Conservation (phyloP, 2,888 invertebrate genomes). For the Tenthredo distinguenda region DNA sequence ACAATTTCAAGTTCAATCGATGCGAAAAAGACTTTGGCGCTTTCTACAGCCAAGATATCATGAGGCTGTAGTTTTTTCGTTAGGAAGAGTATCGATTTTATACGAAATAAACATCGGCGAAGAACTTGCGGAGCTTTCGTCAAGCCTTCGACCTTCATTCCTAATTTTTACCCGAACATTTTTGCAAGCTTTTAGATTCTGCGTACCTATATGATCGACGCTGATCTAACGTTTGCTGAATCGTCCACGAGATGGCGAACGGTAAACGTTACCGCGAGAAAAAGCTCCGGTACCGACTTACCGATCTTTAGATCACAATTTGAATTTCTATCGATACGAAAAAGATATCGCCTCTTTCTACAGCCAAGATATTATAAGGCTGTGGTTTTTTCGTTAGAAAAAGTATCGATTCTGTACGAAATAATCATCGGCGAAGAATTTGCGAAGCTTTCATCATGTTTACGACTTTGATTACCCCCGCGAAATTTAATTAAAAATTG, state of each 20-base stretch:
- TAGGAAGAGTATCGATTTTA: neutral
- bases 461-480: no score
- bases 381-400: neutral
- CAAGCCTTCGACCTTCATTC: no score
- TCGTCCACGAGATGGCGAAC: neutral
- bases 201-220: neutral
- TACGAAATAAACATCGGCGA: neutral
- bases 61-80: neutral
- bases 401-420: neutral
- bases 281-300: constrained; percentile 7
- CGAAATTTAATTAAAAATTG: neutral
- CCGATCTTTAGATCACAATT: neutral
- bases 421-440: neutral
- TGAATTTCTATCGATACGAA: neutral
- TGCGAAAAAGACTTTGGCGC: neutral
- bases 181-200: neutral
- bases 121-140: neutral
- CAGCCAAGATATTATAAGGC: neutral
- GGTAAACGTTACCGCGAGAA: neutral
- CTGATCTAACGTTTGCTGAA: neutral
- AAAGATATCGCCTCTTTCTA: neutral
- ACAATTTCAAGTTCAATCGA: neutral
- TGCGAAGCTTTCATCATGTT: no score
- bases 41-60: neutral
- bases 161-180: neutral